Evolutionary conservation across 2,888 invertebrate genomes (phyloP).

Genomic region (Labia minor): DNA sequence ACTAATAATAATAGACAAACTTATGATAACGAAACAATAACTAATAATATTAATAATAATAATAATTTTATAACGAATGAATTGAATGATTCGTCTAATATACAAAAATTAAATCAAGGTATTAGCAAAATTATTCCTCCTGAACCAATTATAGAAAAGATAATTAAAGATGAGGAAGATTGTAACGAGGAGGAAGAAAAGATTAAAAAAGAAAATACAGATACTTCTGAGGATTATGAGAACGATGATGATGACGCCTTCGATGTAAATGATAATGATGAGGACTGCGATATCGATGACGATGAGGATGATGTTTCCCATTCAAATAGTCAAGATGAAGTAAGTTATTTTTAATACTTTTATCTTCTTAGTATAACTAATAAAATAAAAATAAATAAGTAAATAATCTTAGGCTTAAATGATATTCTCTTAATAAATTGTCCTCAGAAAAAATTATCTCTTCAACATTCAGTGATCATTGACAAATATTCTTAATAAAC

Average conservation of each 20-base stretch:
- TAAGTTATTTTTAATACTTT: too few relatives aligned
- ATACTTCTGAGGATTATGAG: constrained; percentile 8
- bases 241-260: background rate
- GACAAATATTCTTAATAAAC: too few relatives aligned
- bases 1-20: constrained; percentile 17
- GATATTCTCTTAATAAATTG: too few relatives aligned
- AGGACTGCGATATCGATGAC: background rate
- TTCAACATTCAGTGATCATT: too few relatives aligned
- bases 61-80: background rate
- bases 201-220: too few relatives aligned
- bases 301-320: background rate
- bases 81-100: background rate
- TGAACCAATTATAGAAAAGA: background rate
- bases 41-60: background rate
- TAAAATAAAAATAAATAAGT: too few relatives aligned
- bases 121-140: background rate
- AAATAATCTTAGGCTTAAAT: too few relatives aligned
- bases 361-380: too few relatives aligned
- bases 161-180: background rate
- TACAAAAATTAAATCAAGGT: background rate
- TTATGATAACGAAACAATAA: constrained; percentile 18
- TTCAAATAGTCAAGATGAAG: background rate
- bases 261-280: background rate
- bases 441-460: too few relatives aligned
- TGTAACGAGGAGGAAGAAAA: background rate